Evolutionary conservation across 2,888 invertebrate genomes (phyloP).

Genomic region (Drosophila leonis): DNA sequence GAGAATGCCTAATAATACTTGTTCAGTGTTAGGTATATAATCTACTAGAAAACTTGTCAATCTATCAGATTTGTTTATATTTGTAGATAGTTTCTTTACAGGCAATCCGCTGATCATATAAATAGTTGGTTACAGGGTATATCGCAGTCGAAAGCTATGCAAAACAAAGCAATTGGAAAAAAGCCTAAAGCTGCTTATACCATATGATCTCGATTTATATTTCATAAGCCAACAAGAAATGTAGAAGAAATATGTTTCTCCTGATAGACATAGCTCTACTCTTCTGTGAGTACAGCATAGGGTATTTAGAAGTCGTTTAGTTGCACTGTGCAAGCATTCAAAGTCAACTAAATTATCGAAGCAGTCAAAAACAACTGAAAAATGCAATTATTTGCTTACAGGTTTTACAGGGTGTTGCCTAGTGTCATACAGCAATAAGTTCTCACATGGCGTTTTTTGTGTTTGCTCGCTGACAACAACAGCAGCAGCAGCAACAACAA

Average conservation of each 20-base stretch:
- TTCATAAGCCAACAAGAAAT: neutral
- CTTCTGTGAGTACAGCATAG: neutral
- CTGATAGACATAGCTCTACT: neutral
- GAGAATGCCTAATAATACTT: neutral
- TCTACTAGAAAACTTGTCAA: neutral
- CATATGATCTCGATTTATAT: neutral
- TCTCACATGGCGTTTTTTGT: constrained; percentile 14
- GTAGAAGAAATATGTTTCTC: neutral
- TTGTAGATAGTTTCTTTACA: neutral
- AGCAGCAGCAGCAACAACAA: constrained; percentile 6
- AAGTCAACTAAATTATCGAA: neutral
- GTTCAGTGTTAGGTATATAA: neutral
- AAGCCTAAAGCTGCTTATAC: too few species aligned
- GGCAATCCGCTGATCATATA: too few species aligned
- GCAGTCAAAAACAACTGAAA: neutral
- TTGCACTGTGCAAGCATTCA: neutral
- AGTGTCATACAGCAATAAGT: neutral
- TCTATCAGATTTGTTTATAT: too few species aligned
- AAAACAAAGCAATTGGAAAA: too few species aligned
- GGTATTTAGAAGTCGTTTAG: neutral
- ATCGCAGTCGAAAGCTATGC: too few species aligned
- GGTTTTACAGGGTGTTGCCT: constrained; percentile 5
- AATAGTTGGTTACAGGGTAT: neutral
- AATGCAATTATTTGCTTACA: neutral
- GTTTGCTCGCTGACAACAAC: constrained; percentile 18